Evolutionary conservation across 2,113 vertebrate genomes (phyloP).

Genomic region (Apistogramma diplotaenia): DNA sequence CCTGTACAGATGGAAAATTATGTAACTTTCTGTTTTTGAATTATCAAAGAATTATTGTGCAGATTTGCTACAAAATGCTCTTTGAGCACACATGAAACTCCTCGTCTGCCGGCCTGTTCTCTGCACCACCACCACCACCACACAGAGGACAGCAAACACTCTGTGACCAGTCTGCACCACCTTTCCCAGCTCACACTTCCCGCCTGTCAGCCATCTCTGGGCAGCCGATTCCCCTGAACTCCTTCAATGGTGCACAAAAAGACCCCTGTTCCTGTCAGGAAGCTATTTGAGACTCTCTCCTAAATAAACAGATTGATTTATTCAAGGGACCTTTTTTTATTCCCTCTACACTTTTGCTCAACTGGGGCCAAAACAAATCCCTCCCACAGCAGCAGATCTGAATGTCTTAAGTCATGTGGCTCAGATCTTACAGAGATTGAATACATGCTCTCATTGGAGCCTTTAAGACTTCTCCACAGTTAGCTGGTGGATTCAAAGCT

Average conservation of each 20-base stretch:
- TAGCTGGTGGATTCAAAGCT: neutral
- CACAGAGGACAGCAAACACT: constrained; percentile 36
- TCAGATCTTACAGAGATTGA: constrained; percentile 25
- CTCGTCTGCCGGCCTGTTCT: neutral
- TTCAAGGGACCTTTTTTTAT: neutral
- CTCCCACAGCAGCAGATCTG: constrained; percentile 39
- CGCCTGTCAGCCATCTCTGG: constrained; percentile 31
- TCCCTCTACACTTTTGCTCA: neutral
- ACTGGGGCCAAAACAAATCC: constrained; percentile 50
- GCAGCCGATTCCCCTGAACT: neutral
- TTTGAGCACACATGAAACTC: neutral
- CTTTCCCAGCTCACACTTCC: constrained; percentile 15
- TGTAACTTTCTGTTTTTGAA: neutral
- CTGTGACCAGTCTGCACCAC: constrained; percentile 44
- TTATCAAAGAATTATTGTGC: neutral
- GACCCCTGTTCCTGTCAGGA: constrained; percentile 71
- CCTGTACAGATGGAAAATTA: rapidly evolving
- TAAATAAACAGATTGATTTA: constrained; percentile 60
- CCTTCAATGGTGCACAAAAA: constrained; percentile 59
- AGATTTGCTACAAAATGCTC: neutral
- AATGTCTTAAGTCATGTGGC: constrained; percentile 1
- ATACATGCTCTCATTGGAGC: neutral
- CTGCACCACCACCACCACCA: neutral
- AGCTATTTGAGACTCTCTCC: constrained; percentile 36
- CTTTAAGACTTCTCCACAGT: neutral